A percentile compares a stretch with the other conserved stretches of the same genome.
phyloP scores from a whole-genome alignment of 1,140 invertebrate species.

The Thaumatotibia leucotreta region DNA sequence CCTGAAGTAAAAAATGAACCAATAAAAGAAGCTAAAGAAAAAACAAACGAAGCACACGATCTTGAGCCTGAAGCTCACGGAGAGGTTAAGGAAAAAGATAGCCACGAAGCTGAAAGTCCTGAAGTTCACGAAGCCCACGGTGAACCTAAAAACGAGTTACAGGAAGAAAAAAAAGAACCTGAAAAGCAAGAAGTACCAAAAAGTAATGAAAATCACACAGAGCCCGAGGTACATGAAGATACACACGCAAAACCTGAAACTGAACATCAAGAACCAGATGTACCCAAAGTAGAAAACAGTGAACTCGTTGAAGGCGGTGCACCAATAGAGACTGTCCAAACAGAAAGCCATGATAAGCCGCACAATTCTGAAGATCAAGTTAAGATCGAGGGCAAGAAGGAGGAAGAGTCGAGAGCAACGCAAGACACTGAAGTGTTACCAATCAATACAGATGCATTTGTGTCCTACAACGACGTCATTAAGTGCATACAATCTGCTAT shows the following conservation, averaged over 20 bases:
- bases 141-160: not conserved
- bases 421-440: conserved; percentile 1
- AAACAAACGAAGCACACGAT: conserved; percentile 16
- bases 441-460: conserved; percentile 21
- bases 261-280: not conserved
- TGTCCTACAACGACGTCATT: conserved; percentile 52
- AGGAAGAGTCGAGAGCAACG: conserved; percentile 11
- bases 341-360: conserved; percentile 18
- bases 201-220: not conserved
- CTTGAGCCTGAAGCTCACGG: not conserved
- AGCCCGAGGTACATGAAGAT: not conserved
- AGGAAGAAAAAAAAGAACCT: conserved; percentile 14
- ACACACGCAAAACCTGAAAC: not conserved
- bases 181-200: not conserved
- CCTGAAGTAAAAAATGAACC: conserved; percentile 39
- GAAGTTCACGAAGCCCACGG: not conserved
- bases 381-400: conserved; percentile 18
- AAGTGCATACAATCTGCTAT: conserved; percentile 46
- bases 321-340: conserved; percentile 16
- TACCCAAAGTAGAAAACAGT: not conserved
- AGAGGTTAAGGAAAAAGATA: not conserved
- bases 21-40: conserved; percentile 23
- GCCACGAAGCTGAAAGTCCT: not conserved
- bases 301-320: not conserved
- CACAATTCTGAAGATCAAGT: conserved; percentile 8